Percentiles rank a stretch among this genome's conserved stretches.
phyloP scores from a whole-genome alignment of 37 sponge, comb jelly and placozoan species.

The Chondrilla cf. caribensis region DNA sequence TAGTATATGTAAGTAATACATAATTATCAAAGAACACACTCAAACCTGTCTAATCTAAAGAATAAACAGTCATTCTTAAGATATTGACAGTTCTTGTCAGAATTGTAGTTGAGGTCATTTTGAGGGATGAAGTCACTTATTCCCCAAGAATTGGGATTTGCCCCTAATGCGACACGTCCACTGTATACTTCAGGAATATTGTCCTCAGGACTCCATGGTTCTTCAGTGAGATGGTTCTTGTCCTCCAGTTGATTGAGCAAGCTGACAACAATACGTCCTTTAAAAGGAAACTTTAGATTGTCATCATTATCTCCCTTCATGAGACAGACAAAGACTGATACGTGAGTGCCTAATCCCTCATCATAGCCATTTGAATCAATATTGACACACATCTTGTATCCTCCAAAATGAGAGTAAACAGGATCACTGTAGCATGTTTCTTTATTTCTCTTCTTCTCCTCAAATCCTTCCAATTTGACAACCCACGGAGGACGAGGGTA shows the following conservation, averaged over 20 bases:
- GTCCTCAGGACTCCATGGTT: background rate
- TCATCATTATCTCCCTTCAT: slow-evolving; percentile 22
- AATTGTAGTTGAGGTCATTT: background rate
- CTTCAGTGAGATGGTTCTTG: background rate
- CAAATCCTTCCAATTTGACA: background rate
- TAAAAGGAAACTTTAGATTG: slow-evolving; percentile 21
- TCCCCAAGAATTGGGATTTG: background rate
- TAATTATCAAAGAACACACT: too few relatives aligned
- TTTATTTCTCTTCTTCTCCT: slow-evolving; percentile 12
- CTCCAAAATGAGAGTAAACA: slow-evolving; percentile 33
- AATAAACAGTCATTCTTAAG: slow-evolving; percentile 16
- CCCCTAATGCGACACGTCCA: background rate
- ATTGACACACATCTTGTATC: slow-evolving; percentile 34
- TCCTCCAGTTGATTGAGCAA: slow-evolving; percentile 14
- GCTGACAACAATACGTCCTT: slow-evolving; percentile 10
- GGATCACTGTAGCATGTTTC: slow-evolving; percentile 22
- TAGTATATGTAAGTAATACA: too few relatives aligned
- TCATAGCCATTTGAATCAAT: slow-evolving; percentile 23
- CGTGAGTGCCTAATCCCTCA: background rate
- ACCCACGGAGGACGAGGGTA: slow-evolving; percentile 24
- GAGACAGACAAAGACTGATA: background rate
- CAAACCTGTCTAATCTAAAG: slow-evolving; percentile 6
- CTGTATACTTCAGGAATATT: background rate
- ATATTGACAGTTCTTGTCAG: background rate
- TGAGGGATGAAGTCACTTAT: background rate